Base-by-base conservation (phyloP, 2,797 vertebrate species). In the Psittacula echo region DNA sequence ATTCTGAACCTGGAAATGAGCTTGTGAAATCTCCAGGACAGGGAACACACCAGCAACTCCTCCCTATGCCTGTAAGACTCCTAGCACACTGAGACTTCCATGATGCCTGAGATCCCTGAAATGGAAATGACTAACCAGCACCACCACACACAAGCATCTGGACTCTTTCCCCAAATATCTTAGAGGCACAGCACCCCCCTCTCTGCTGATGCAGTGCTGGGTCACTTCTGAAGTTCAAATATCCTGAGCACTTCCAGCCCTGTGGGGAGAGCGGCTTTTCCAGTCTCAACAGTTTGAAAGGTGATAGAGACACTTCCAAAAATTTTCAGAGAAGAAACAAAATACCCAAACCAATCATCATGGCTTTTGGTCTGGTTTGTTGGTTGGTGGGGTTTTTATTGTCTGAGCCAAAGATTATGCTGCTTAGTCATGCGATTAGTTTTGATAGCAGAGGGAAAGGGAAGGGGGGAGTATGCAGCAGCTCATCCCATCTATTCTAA, bases 1-100 rank as follows among this genome's bases (percentile, higher is more conserved):
- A 82, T 68, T 89, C 61, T 83, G 58, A 97, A 79, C 66, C 82
- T 84, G 74, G 61, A 95, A 94, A 88, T n/a, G 42, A 92, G 56
- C 64, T 58, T 81, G 37, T 78, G 85, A 92, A 92, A 80, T 66
- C 76, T 81, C 67, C 81, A 81, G 39, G 34, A 75, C 34, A 85
- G 21, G 27, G 26, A 91, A 87, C 11, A 26, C 24, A 94, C 8
- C 48, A 87, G 32, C 47, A 87, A 24, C 50, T 91, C 54, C 50
- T 81, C 72, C 50, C 75, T 92, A 74, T 0, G 3, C 27, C 20
- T 62, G 5, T 32, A 67, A 91, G 82, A 68, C 19, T 78, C 58
- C 53, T 22, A 64, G 14, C 44, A 89, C 66, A 76, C 62, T 8
- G 27, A 78, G 56, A 68, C 41, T 74, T 72, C 77, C 47, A 84